Evolutionary conservation across 1,140 invertebrate genomes (phyloP).

Genomic region (Formica exsecta): DNA sequence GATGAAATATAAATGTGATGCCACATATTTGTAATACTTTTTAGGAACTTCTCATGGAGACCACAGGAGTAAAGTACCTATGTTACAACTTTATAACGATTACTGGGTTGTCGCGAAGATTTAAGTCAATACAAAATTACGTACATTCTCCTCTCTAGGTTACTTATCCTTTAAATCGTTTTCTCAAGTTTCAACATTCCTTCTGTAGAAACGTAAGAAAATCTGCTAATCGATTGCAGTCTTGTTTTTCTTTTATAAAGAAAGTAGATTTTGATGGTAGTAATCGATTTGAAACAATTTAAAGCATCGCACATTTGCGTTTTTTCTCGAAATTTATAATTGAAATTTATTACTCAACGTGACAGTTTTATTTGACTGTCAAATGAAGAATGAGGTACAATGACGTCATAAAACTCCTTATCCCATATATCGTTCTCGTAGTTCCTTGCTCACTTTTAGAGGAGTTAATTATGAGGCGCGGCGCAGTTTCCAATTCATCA

Average conservation of each 20-base stretch:
- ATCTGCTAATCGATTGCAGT: conserved; percentile 24
- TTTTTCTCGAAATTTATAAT: conserved; percentile 37
- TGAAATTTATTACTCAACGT: neutral
- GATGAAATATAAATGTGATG: neutral
- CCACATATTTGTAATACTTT: neutral
- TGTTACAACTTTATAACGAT: neutral
- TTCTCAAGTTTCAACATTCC: conserved; percentile 27
- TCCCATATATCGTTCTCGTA: neutral
- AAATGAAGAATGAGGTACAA: neutral
- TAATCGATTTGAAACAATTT: neutral
- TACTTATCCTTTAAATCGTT: neutral
- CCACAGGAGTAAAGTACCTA: neutral
- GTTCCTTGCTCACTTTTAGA: conserved; percentile 5
- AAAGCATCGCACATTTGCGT: neutral
- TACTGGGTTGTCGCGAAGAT: neutral
- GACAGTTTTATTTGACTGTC: neutral
- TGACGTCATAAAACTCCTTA: conserved; percentile 25
- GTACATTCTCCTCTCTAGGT: no score
- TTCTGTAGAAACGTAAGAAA: conserved; percentile 23
- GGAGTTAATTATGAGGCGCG: conserved; percentile 23
- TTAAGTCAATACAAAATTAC: neutral
- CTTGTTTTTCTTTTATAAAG: conserved; percentile 1
- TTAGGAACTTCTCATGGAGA: neutral
- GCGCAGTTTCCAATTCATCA: neutral
- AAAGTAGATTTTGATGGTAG: conserved; percentile 29